Conservation (phyloP, 2,888 invertebrate genomes). For the Archips crataeganus region DNA sequence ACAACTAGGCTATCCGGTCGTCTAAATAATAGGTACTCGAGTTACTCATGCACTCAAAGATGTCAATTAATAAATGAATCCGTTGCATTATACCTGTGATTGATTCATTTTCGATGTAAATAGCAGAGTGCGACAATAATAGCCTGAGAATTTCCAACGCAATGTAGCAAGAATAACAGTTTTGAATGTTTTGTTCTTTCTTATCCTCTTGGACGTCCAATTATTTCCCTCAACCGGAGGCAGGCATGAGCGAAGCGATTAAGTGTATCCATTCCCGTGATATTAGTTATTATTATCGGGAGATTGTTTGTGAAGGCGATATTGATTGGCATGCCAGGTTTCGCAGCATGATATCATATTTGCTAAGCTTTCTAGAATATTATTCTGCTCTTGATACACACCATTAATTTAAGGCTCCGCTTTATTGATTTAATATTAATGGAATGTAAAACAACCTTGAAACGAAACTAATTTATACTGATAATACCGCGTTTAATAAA, state of each 20-base stretch:
- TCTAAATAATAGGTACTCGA: too few species aligned
- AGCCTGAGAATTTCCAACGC: background rate
- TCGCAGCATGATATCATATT: conserved; percentile 26
- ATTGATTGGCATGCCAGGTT: conserved; percentile 37
- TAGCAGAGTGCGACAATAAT: too few species aligned
- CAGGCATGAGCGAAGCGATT: conserved; percentile 39
- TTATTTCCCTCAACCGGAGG: conserved; percentile 34
- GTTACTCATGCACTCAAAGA: too few species aligned
- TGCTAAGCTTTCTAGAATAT: conserved; percentile 14
- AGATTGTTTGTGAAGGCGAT: conserved; percentile 42
- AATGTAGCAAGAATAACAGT: background rate
- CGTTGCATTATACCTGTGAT: too few species aligned
- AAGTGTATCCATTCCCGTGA: conserved; percentile 40
- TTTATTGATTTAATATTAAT: conserved; percentile 1
- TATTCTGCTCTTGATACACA: conserved; percentile 8
- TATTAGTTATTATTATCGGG: conserved; percentile 43
- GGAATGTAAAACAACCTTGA: background rate
- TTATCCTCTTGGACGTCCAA: conserved; percentile 23
- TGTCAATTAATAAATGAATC: too few species aligned
- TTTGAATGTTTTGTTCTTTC: conserved; percentile 13
- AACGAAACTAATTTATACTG: background rate
- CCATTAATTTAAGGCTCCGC: background rate
- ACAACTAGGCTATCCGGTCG: too few species aligned
- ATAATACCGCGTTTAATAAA: background rate
- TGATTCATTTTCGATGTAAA: too few species aligned